Base-by-base conservation (phyloP, 2,888 invertebrate species). In the Merodon equestris region DNA sequence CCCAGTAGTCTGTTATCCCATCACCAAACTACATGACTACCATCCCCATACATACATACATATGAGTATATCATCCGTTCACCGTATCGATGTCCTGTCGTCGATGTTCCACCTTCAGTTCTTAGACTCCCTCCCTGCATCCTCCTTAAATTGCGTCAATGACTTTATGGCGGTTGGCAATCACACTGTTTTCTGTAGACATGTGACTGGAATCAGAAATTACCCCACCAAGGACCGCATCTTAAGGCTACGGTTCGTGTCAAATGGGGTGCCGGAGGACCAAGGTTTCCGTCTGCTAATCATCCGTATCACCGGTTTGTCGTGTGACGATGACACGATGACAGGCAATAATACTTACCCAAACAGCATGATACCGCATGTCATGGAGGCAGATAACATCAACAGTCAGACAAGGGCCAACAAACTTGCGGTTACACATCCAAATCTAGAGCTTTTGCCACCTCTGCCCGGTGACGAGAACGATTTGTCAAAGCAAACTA, bases 91-190 rank as follows among this genome's bases (percentile, higher is more conserved):
- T 27, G 27, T 27, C 27, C 27, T 27, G 27, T 88, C 90, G 12
- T 90, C 90, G 53, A 87, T 89, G 51, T 92, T 90, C 83, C 89
- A 90, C 72, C 86, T 92, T 34, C 90, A 91, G 82, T 91, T 92
- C 83, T 84, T 91, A 45, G 90, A 92, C 83, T 92, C 92, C 82
- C 84, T 89, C 68, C 75, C 92, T 44, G 89, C 89, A 82, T 73
- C 88, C 0, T 90, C 91, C 3, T 82, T 84, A 5, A 89, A 90
- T 70, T 92, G 92, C 84, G 84, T 83, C 4, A 88, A 89, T 44
- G 91, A 91, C 84, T 89, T 90, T 68, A 83, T 92, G 50, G 89
- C 90, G 81, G 87, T 92, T 48, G 90, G 89, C 0, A 85, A 89
- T 64, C 85, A 86, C 73, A 86, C 90, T 79, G 86, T 89, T 4